These are phyloP conservation scores for Cynocephalus volans DNA, from an alignment of 2,113 vertebrate species.

Conservation along the genomic window DNA sequence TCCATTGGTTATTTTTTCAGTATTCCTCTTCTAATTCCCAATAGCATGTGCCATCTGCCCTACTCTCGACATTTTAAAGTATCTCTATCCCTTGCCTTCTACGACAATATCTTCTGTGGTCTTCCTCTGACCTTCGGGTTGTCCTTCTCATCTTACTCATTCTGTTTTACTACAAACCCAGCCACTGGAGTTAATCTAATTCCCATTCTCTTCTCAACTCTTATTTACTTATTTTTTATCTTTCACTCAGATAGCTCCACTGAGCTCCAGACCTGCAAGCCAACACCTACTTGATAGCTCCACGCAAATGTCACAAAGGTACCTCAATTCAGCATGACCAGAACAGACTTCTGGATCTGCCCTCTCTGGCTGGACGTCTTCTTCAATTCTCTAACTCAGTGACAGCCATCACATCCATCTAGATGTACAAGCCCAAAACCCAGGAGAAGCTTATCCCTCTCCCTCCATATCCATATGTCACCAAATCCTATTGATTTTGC, in stretches of 20 bases:
- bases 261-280: neutral
- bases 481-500: neutral
- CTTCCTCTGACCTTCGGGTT: neutral
- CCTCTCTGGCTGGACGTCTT: neutral
- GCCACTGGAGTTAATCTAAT: neutral
- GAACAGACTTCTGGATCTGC: neutral
- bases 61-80: neutral
- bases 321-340: neutral
- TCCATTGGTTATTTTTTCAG: neutral
- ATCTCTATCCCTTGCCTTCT: neutral
- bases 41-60: neutral
- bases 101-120: neutral
- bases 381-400: neutral
- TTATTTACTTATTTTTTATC: neutral
- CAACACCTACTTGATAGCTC: neutral
- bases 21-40: neutral
- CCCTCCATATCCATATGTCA: neutral
- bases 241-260: neutral
- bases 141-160: neutral
- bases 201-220: neutral
- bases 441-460: neutral
- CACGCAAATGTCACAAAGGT: neutral
- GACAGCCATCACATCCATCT: neutral
- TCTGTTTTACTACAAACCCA: neutral
- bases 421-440: neutral